Evolutionary conservation across 1,140 invertebrate genomes (phyloP).

Genomic region (Ladona fulva): DNA sequence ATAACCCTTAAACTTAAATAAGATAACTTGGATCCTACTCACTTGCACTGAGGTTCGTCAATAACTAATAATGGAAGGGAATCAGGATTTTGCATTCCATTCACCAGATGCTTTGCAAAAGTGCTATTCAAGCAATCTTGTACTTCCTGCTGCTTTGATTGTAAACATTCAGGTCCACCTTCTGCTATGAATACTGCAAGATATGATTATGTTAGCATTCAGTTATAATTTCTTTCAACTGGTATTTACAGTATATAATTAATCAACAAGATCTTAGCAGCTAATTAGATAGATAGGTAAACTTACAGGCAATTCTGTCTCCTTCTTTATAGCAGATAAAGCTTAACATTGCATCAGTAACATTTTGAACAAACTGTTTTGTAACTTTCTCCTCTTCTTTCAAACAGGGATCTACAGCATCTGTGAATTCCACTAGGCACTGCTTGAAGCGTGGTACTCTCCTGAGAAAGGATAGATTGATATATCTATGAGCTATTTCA

Average conservation of each 20-base stretch:
- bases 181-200: constrained; percentile 67
- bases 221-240: constrained; percentile 12
- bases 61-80: not conserved
- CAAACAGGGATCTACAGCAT: constrained; percentile 51
- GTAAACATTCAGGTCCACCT: constrained; percentile 61
- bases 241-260: not conserved
- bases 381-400: constrained; percentile 46
- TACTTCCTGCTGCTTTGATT: constrained; percentile 48
- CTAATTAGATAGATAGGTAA: no score
- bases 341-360: constrained; percentile 52
- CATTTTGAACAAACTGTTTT: constrained; percentile 48
- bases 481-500: no score
- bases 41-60: constrained; percentile 19
- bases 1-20: not conserved
- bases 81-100: not conserved
- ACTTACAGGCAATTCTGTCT: constrained; percentile 67
- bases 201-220: constrained; percentile 17
- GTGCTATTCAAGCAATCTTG: constrained; percentile 54
- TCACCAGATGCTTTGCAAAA: constrained; percentile 30
- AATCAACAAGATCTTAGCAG: not conserved
- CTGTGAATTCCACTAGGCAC: constrained; percentile 52
- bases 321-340: constrained; percentile 70
- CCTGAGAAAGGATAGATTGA: constrained; percentile 38
- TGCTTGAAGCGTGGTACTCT: constrained; percentile 46
- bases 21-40: not conserved